These are phyloP conservation scores for Melitaea cinxia DNA, from an alignment of 1,140 invertebrate genomes.

Conservation along the genomic window DNA sequence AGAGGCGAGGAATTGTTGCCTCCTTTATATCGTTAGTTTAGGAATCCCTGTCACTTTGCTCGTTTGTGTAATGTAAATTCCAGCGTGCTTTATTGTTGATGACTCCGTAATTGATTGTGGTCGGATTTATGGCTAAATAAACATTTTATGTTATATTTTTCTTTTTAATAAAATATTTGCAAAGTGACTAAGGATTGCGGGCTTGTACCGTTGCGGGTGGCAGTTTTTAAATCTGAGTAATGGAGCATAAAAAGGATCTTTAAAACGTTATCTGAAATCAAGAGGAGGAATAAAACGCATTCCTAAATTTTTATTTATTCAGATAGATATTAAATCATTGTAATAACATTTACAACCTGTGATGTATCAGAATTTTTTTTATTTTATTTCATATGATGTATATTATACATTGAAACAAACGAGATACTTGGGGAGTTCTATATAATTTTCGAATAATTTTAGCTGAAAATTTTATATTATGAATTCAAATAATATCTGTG, in stretches of 20 bases:
- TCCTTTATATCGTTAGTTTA: conserved; percentile 72
- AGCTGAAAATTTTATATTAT: too few relatives aligned
- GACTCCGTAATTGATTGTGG: conserved; percentile 68
- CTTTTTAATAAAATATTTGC: conserved; percentile 49
- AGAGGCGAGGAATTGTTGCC: conserved; percentile 59
- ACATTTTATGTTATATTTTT: conserved; percentile 35
- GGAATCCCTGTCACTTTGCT: conserved; percentile 62
- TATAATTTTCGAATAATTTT: too few relatives aligned
- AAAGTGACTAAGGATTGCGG: conserved; percentile 37
- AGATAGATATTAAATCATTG: conserved; percentile 19
- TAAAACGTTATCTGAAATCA: conserved; percentile 30
- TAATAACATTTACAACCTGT: not conserved
- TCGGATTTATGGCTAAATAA: conserved; percentile 61
- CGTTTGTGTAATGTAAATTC: conserved; percentile 67
- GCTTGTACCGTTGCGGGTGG: conserved; percentile 29
- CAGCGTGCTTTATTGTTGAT: conserved; percentile 68
- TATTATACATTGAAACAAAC: too few relatives aligned
- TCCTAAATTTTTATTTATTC: conserved; percentile 30
- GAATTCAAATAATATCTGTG: too few relatives aligned
- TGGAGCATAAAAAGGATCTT: conserved; percentile 33
- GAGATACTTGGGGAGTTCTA: too few relatives aligned
- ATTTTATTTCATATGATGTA: not conserved
- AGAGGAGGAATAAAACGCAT: conserved; percentile 27
- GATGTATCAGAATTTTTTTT: not conserved
- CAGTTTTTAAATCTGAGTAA: conserved; percentile 39